Evolutionary conservation across 2,113 vertebrate species (phyloP).

Genomic region (Chaenocephalus aceratus): DNA sequence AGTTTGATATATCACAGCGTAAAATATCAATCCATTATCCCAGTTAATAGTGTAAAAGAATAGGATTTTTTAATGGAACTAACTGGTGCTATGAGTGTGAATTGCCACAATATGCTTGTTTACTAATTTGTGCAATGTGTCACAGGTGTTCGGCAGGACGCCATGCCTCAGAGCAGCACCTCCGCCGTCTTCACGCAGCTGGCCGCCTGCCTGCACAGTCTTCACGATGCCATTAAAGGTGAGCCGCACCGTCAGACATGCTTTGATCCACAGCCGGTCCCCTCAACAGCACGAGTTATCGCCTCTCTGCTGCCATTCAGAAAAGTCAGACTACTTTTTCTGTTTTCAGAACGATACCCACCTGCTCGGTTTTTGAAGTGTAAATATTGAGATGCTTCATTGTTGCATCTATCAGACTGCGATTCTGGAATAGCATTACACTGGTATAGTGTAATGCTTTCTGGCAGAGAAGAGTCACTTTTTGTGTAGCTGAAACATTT

Average conservation of each 20-base stretch:
- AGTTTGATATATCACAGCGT: not conserved
- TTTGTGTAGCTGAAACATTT: conserved; percentile 9
- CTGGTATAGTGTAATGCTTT: conserved; percentile 5
- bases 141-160: conserved; percentile 85
- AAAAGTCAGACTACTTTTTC: not conserved
- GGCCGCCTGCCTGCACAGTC: conserved; percentile 89
- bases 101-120: conserved; percentile 1
- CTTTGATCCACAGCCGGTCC: conserved; percentile 1
- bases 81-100: not conserved
- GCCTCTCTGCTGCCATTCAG: conserved; percentile 5
- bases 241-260: conserved; percentile 46
- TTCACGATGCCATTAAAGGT: conserved; percentile 94
- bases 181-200: conserved; percentile 91
- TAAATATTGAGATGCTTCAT: conserved; percentile 11
- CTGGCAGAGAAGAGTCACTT: conserved; percentile 8
- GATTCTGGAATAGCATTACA: not conserved
- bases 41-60: not conserved
- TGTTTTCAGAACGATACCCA: not conserved
- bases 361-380: not conserved
- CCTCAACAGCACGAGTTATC: not conserved
- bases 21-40: not conserved
- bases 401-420: not conserved
- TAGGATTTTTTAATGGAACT: not conserved
- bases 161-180: conserved; percentile 90
- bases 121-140: conserved; percentile 21